A percentile compares a stretch with the other conserved stretches of the same genome.
These are phyloP conservation scores for Vulpes vulpes DNA, from an alignment of 2,113 vertebrate genomes.

Conservation along the genomic window DNA sequence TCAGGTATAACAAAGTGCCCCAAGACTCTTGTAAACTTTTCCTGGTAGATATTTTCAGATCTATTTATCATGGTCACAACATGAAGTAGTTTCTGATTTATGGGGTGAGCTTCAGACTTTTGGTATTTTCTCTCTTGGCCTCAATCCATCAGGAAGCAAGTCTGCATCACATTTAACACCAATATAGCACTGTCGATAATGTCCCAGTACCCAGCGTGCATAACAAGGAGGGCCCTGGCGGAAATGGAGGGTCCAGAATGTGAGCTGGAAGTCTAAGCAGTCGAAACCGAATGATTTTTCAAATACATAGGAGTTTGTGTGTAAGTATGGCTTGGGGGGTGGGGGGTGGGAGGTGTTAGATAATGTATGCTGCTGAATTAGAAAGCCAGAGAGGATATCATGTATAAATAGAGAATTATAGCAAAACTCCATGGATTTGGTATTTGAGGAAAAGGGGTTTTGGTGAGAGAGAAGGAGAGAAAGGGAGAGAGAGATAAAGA, in stretches of 20 bases:
- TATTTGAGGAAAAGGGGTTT: not conserved
- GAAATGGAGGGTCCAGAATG: not conserved
- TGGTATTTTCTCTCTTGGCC: slow-evolving; percentile 80
- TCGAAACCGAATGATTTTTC: not conserved
- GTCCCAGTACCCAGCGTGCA: not conserved
- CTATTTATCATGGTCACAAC: slow-evolving; percentile 84
- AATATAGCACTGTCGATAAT: slow-evolving; percentile 65
- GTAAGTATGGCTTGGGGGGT: not conserved
- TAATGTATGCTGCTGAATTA: not conserved
- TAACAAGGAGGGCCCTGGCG: slow-evolving; percentile 14
- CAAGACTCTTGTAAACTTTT: slow-evolving; percentile 79
- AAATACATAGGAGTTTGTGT: not conserved
- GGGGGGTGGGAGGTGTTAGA: not conserved
- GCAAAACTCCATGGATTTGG: not conserved
- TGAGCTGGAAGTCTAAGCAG: slow-evolving; percentile 42
- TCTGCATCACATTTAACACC: slow-evolving; percentile 65
- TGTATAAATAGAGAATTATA: not conserved
- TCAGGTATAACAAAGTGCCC: slow-evolving; percentile 65
- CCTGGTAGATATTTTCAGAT: slow-evolving; percentile 78
- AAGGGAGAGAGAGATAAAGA: no score
- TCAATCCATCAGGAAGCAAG: slow-evolving; percentile 78
- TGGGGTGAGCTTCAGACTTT: slow-evolving; percentile 79
- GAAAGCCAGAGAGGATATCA: not conserved
- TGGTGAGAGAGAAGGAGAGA: not conserved
- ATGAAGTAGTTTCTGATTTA: slow-evolving; percentile 85